These are phyloP conservation scores for Anser brachyrhynchus DNA, from an alignment of 2,113 vertebrate species.

Conservation along the genomic window DNA sequence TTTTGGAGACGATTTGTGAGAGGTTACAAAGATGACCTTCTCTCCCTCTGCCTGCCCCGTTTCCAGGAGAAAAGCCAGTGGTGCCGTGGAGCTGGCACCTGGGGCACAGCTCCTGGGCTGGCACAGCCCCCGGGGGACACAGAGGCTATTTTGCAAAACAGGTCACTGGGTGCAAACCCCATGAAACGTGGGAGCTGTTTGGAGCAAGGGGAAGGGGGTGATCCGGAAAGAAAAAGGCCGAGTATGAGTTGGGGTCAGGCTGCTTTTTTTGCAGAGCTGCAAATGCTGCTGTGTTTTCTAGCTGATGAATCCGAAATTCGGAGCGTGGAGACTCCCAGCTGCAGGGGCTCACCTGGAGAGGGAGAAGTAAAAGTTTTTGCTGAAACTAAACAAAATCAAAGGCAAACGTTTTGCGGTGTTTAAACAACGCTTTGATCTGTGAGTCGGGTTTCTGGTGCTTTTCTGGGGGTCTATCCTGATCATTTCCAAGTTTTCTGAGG, in stretches of 20 bases:
- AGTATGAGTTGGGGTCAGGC: rapidly evolving
- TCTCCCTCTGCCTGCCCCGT: rapidly evolving
- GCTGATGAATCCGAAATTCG: neutral
- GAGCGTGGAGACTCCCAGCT: rapidly evolving
- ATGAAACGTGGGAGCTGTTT: too few species aligned
- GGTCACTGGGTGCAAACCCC: neutral
- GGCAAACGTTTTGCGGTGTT: rapidly evolving
- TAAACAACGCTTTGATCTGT: neutral
- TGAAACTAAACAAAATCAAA: neutral
- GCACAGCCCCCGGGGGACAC: rapidly evolving
- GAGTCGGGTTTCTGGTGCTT: rapidly evolving
- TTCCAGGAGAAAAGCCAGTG: neutral
- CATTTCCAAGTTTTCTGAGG: neutral
- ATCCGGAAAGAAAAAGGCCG: neutral
- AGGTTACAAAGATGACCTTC: neutral
- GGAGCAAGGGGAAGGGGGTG: neutral
- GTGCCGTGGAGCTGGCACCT: neutral
- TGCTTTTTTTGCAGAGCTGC: neutral
- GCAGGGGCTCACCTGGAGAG: neutral
- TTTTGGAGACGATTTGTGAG: rapidly evolving
- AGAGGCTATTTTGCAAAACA: rapidly evolving
- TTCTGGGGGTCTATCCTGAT: neutral
- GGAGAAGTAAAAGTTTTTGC: too few species aligned
- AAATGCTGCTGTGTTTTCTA: rapidly evolving
- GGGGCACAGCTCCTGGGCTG: neutral